Evolutionary conservation across 37 sponge, comb jelly and placozoan genomes (phyloP).

Genomic region (Dysidea cf. avara): DNA sequence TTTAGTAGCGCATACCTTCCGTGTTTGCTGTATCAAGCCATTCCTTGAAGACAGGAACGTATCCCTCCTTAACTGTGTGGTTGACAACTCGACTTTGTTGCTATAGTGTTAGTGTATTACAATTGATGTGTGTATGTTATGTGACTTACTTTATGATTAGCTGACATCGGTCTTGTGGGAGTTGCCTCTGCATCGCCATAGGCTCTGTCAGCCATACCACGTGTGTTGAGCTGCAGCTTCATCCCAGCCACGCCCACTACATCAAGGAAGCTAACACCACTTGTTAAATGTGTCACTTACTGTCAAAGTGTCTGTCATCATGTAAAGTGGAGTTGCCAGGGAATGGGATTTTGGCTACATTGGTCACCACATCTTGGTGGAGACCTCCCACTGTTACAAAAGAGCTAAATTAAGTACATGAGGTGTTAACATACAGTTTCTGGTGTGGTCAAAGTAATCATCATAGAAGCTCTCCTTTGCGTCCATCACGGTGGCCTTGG

Average conservation of each 20-base stretch:
- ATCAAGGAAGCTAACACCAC: no score
- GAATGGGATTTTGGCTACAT: slow-evolving; percentile 51
- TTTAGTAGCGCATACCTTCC: slow-evolving; percentile 22
- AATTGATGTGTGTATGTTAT: slow-evolving; percentile 2
- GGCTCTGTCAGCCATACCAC: background rate
- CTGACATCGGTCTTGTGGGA: slow-evolving; percentile 13
- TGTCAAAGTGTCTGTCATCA: no score
- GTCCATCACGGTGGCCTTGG: slow-evolving; percentile 12
- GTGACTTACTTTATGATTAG: slow-evolving; percentile 7
- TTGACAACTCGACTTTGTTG: slow-evolving; percentile 16
- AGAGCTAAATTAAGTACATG: background rate
- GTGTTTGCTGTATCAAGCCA: slow-evolving; percentile 38
- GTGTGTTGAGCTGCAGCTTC: slow-evolving; percentile 31
- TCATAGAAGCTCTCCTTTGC: slow-evolving; percentile 55
- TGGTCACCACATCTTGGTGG: slow-evolving; percentile 37
- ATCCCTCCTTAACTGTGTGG: slow-evolving; percentile 19
- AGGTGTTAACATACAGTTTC: background rate
- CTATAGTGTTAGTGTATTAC: slow-evolving; percentile 5
- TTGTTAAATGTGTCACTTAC: no score
- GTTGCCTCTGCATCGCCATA: background rate
- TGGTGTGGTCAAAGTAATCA: slow-evolving; percentile 23
- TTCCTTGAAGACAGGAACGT: slow-evolving; percentile 31
- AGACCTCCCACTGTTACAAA: slow-evolving; percentile 42
- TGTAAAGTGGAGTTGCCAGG: slow-evolving; percentile 21
- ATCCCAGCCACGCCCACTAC: slow-evolving; percentile 18